Evolutionary conservation across 2,113 vertebrate genomes (phyloP), one percentile per base, ranked within the genome.

Genomic region (Trichomycterus rosablanca): DNA sequence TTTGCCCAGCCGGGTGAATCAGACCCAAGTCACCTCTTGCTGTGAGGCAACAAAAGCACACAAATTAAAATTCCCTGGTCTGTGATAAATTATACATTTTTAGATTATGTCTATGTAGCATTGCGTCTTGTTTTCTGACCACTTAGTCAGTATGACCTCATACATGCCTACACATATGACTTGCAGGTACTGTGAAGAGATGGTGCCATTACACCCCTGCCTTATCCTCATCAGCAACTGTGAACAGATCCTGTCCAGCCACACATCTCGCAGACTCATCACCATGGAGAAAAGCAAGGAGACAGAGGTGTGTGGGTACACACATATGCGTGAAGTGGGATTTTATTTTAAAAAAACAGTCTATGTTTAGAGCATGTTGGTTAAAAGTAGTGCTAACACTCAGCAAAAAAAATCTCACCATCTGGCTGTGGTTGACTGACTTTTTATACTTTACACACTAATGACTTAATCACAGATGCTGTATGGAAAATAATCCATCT

Each of bases 231-330:
- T 97, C 82, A 99, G 95, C 81, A 99, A 96, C 83, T 96, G 93
- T 39, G 92, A 99, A 78, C 93, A 98, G 86, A 90, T 83, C 12
- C 91, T 98, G 57, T 97, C 94, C 74, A 96, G 91, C 79, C 94
- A 98, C 80, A 96, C 93, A 2, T 90, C 93, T 35, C 87, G 95
- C 64, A 91, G 89, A 59, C 84, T 97, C 64, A 93, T 99, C 85
- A 94, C 95, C 45, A 96, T 97, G 96, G 93, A 97, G 78, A 97
- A 98, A 76, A 89, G 92, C 85, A 94, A 93, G 71, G 87, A 89
- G 52, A 93, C 93, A 67, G 89, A 97, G 92, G 96, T 96, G 71
- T 62, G 80, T 44, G 11, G 46, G 23, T 54, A 49, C 3, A 28
- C 46, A 12, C 59, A 2, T 24, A 26, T 63, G 7, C 39, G 15